phyloP scores from a whole-genome alignment of 1,140 invertebrate genomes.

The Oscheius sp. region DNA sequence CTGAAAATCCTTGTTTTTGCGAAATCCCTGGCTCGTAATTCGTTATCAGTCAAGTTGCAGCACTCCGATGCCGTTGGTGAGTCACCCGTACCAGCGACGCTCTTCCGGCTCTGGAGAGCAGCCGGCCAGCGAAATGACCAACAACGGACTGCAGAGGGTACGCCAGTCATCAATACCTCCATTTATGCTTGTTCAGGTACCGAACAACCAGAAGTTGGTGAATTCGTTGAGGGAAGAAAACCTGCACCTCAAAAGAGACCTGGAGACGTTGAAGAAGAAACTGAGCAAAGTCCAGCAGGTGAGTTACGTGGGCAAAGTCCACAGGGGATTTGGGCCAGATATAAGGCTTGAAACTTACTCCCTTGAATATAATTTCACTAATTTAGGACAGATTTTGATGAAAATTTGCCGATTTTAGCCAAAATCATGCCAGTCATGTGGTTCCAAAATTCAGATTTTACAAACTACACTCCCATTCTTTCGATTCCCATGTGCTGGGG shows the following conservation, averaged over 20 bases:
- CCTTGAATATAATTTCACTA: too few species aligned
- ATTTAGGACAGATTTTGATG: neutral
- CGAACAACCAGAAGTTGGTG: conserved; percentile 29
- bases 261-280: conserved; percentile 22
- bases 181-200: neutral
- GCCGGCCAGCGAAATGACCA: neutral
- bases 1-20: neutral
- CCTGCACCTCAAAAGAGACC: conserved; percentile 25
- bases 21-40: neutral
- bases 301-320: too few species aligned
- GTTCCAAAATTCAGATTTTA: too few species aligned
- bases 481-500: too few species aligned
- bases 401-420: too few species aligned
- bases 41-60: neutral
- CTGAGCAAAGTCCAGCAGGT: conserved; percentile 24
- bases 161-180: neutral
- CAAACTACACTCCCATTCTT: too few species aligned
- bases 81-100: conserved; percentile 14
- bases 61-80: conserved; percentile 3
- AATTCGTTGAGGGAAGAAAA: conserved; percentile 27
- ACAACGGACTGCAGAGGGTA: neutral
- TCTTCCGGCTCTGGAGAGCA: conserved; percentile 33
- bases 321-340: too few species aligned
- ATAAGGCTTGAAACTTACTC: too few species aligned
- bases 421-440: too few species aligned